These are phyloP conservation scores for Enteromius treurensis DNA, from an alignment of 2,797 vertebrate species.

Conservation along the genomic window DNA sequence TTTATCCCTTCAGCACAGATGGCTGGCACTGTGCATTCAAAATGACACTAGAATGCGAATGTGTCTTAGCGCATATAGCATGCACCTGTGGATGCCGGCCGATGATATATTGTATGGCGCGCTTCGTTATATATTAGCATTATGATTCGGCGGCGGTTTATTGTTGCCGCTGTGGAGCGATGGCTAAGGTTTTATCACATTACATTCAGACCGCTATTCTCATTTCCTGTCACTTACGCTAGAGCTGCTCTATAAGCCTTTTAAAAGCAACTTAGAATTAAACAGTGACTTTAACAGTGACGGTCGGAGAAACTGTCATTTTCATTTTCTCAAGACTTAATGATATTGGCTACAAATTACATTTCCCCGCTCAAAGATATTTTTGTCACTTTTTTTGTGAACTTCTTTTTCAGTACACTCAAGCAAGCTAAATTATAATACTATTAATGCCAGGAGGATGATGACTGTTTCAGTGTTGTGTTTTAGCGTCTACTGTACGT, in stretches of 20 bases:
- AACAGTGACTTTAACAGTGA: conserved; percentile 22
- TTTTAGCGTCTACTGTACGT: background rate
- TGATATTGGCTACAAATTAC: conserved; percentile 24
- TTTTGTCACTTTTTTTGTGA: background rate
- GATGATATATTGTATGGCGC: conserved; percentile 30
- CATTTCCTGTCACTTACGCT: conserved; percentile 46
- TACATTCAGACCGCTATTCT: conserved; percentile 41
- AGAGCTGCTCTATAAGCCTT: conserved; percentile 34
- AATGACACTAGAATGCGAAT: conserved; percentile 35
- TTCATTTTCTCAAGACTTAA: conserved; percentile 27
- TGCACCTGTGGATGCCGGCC: conserved; percentile 34
- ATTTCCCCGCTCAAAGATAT: conserved; percentile 17
- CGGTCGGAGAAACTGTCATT: conserved; percentile 13
- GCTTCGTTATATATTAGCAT: conserved; percentile 24
- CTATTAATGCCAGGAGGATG: conserved; percentile 10
- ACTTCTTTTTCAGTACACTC: background rate
- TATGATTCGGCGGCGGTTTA: conserved; percentile 20
- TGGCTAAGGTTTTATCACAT: conserved; percentile 41
- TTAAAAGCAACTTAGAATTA: conserved; percentile 32
- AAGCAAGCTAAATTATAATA: conserved; percentile 10
- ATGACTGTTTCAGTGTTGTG: conserved; percentile 7
- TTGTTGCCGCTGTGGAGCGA: background rate
- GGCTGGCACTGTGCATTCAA: conserved; percentile 38
- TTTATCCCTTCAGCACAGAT: conserved; percentile 50
- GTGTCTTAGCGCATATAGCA: conserved; percentile 19